Conservation (phyloP, 1,140 invertebrate genomes). For the Gryllus bimaculatus region DNA sequence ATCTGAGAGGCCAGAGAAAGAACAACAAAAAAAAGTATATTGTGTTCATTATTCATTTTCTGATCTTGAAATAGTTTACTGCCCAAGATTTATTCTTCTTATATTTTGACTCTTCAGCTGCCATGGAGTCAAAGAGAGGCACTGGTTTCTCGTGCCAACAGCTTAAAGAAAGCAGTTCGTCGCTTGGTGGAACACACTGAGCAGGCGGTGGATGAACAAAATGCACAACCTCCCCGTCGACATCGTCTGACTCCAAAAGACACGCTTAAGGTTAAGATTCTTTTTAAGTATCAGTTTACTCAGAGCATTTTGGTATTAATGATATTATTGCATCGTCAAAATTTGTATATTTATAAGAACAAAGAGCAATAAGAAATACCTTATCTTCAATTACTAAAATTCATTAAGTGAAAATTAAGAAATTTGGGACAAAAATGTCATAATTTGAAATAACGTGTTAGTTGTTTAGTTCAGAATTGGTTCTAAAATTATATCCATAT, state of each 20-base stretch:
- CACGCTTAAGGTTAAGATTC: not conserved
- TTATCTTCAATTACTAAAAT: too few relatives aligned
- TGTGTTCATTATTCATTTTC: not conserved
- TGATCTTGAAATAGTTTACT: too few relatives aligned
- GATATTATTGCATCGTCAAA: too few relatives aligned
- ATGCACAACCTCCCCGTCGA: constrained; percentile 15
- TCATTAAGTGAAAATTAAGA: too few relatives aligned
- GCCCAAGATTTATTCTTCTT: not conserved
- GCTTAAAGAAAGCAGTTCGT: constrained; percentile 77
- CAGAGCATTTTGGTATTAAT: too few relatives aligned
- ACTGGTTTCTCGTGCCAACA: constrained; percentile 32
- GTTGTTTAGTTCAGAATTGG: too few relatives aligned
- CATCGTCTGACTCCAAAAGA: not conserved
- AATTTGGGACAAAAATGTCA: too few relatives aligned
- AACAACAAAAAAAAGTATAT: constrained; percentile 28
- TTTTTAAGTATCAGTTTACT: too few relatives aligned
- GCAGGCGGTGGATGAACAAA: constrained; percentile 48
- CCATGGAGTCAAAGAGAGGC: constrained; percentile 1
- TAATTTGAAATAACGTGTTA: too few relatives aligned
- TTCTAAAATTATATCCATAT: too few relatives aligned
- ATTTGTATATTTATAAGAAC: too few relatives aligned
- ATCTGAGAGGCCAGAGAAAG: constrained; percentile 52
- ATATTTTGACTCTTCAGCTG: not conserved
- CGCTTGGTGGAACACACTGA: constrained; percentile 76
- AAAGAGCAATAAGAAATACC: too few relatives aligned